Evolutionary conservation across 2,113 vertebrate species (phyloP).

Genomic region (Trichechus manatus): DNA sequence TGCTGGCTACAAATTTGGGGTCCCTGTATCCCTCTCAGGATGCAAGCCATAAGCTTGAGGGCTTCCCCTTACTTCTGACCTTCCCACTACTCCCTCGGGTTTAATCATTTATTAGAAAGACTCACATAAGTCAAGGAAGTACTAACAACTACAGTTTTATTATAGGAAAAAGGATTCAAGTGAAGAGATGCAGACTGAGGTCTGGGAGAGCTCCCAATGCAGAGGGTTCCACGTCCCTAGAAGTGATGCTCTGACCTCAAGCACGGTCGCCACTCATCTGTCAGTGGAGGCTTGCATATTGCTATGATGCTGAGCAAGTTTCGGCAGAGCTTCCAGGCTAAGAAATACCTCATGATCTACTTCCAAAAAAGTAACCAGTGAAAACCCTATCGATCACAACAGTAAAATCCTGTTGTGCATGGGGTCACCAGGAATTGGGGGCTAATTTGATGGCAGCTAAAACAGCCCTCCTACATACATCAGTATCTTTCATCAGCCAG

Average conservation of each 20-base stretch:
- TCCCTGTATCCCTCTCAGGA: not conserved
- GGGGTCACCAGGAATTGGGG: too few species aligned
- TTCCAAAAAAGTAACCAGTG: too few species aligned
- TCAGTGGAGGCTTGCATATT: too few species aligned
- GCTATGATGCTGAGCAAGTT: too few species aligned
- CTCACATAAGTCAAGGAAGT: not conserved
- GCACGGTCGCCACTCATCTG: too few species aligned
- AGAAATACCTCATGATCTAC: too few species aligned
- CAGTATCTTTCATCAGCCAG: too few species aligned
- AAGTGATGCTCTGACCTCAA: not conserved
- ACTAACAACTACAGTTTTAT: not conserved
- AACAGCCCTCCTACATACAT: too few species aligned
- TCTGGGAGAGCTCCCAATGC: not conserved
- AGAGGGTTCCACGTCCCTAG: not conserved
- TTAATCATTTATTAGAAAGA: not conserved
- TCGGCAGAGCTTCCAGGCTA: too few species aligned
- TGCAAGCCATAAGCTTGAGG: not conserved
- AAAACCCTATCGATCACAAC: too few species aligned
- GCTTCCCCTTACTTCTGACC: not conserved
- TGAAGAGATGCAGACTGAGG: not conserved
- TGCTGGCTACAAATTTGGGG: not conserved
- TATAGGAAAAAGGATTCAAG: not conserved
- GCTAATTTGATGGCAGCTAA: too few species aligned
- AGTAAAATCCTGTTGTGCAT: too few species aligned
- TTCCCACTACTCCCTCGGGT: not conserved